A percentile compares a stretch with the other conserved stretches of the same genome.
phyloP scores from a whole-genome alignment of 2,888 invertebrate species.

The Eulithis prunata region DNA sequence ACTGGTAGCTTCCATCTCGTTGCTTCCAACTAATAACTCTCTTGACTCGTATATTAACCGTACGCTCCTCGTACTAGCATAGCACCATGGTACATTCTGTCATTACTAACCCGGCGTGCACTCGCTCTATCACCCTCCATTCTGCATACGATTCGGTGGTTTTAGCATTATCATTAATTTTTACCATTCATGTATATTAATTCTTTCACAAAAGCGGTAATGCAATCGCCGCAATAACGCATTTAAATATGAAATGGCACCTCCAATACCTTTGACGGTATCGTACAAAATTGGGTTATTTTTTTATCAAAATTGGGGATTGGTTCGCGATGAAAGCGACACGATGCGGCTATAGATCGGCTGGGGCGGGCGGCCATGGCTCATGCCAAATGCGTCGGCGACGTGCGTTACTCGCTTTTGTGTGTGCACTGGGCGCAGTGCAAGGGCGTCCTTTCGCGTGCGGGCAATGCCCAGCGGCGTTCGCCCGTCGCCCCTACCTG shows the following conservation, averaged over 20 bases:
- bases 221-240: conserved; percentile 82
- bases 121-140: conserved; percentile 59
- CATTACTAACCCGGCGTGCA: conserved; percentile 64
- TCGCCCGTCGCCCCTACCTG: conserved; percentile 79
- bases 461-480: conserved; percentile 79
- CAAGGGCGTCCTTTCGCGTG: conserved; percentile 77
- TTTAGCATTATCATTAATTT: conserved; percentile 67
- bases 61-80: conserved; percentile 79
- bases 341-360: conserved; percentile 46
- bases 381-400: conserved; percentile 68
- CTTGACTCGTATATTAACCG: conserved; percentile 53
- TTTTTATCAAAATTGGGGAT: conserved; percentile 43
- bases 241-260: conserved; percentile 43
- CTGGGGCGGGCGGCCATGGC: conserved; percentile 62
- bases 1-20: conserved; percentile 77
- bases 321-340: conserved; percentile 46
- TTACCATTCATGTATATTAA: conserved; percentile 76
- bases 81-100: conserved; percentile 69
- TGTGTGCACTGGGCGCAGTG: conserved; percentile 84
- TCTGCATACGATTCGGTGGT: conserved; percentile 66
- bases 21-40: conserved; percentile 80
- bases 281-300: conserved; percentile 57
- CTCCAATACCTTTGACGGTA: conserved; percentile 44
- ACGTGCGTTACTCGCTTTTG: conserved; percentile 85
- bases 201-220: conserved; percentile 83